Evolutionary conservation across 2,888 invertebrate genomes (phyloP).

Genomic region (Beris chalybata): DNA sequence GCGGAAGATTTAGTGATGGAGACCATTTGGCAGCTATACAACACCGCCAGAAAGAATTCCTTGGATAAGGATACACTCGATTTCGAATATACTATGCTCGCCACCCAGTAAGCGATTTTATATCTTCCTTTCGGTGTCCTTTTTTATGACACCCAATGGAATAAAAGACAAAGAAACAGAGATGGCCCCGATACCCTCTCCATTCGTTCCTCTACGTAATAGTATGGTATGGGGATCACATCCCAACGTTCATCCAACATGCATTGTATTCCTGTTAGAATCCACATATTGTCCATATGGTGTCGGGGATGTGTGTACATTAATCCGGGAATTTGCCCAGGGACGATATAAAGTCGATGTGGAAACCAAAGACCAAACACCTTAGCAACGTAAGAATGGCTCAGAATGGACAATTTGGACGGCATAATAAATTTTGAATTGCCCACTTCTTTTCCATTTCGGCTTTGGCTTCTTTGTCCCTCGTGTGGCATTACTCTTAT

Average conservation of each 20-base stretch:
- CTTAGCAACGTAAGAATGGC: conserved; percentile 34
- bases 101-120: conserved; percentile 32
- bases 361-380: conserved; percentile 38
- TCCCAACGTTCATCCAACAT: neutral
- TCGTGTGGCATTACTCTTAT: conserved; percentile 35
- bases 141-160: conserved; percentile 32
- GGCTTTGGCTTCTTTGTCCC: conserved; percentile 32
- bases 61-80: conserved; percentile 11
- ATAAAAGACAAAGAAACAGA: conserved; percentile 30
- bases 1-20: conserved; percentile 25
- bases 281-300: conserved; percentile 25
- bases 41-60: neutral
- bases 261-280: neutral
- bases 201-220: neutral
- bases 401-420: conserved; percentile 36
- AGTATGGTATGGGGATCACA: neutral
- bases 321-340: conserved; percentile 34
- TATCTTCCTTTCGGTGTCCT: conserved; percentile 32
- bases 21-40: conserved; percentile 28
- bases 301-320: conserved; percentile 26
- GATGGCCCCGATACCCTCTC: conserved; percentile 16
- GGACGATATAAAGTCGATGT: conserved; percentile 32
- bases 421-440: conserved; percentile 39
- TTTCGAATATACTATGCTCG: conserved; percentile 23
- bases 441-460: conserved; percentile 27